A percentile compares a stretch with the other conserved stretches of the same genome.
These are phyloP conservation scores for Tenualosa thibaudeaui DNA, from an alignment of 2,797 vertebrate genomes.

Conservation along the genomic window DNA sequence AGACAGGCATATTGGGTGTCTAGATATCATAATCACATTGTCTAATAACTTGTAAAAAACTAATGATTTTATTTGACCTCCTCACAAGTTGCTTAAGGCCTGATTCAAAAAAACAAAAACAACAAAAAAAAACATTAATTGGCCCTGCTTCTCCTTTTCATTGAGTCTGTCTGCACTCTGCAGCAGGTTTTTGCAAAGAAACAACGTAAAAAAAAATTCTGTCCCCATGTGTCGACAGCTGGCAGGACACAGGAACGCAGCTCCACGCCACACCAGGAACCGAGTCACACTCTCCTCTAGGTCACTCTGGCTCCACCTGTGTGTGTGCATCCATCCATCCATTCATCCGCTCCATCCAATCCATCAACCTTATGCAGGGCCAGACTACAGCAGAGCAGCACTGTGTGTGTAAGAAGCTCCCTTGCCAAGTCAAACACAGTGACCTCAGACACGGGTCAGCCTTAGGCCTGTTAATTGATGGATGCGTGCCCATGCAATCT, in stretches of 20 bases:
- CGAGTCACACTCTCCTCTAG: constrained; percentile 1
- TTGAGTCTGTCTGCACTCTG: constrained; percentile 15
- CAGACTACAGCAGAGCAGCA: neutral
- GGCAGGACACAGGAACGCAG: constrained; percentile 21
- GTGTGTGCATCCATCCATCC: neutral
- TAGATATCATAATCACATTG: too few relatives aligned
- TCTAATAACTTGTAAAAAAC: too few relatives aligned
- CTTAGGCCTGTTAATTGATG: neutral
- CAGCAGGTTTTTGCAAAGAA: neutral
- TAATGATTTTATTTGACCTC: too few relatives aligned
- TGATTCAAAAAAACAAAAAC: too few relatives aligned
- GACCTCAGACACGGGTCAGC: constrained; percentile 32
- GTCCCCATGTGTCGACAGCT: constrained; percentile 29
- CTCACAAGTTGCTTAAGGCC: too few relatives aligned
- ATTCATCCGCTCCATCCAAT: neutral
- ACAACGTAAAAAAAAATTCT: neutral
- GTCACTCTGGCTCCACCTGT: neutral
- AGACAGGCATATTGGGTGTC: too few relatives aligned
- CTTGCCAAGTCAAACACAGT: constrained; percentile 41
- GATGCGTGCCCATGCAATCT: neutral
- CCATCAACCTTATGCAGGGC: neutral
- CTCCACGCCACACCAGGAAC: neutral
- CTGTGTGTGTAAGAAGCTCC: constrained; percentile 28
- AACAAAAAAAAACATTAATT: too few relatives aligned
- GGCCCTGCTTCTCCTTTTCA: constrained; percentile 27